Percentiles rank a stretch among this genome's conserved stretches.
Evolutionary conservation across 1,140 invertebrate species (phyloP).

Genomic region (Pseudachorutes palmiensis): DNA sequence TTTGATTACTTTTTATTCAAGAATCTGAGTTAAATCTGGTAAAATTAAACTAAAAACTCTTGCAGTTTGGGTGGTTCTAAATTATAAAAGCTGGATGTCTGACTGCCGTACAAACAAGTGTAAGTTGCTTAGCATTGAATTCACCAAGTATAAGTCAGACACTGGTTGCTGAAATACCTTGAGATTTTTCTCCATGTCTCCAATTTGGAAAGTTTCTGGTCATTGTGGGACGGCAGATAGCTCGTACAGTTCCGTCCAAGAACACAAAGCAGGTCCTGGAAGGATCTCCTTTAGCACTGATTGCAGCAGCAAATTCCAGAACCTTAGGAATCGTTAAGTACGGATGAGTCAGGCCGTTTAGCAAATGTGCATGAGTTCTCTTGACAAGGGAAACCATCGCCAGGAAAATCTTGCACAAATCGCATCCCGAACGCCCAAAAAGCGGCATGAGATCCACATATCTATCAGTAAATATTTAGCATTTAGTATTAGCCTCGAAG

Average conservation of each 20-base stretch:
- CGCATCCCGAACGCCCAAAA: not conserved
- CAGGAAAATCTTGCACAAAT: conserved; percentile 6
- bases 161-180: not conserved
- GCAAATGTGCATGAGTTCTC: not conserved
- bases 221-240: not conserved
- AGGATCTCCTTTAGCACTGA: conserved; percentile 14
- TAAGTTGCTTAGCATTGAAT: not conserved
- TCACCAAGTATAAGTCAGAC: not conserved
- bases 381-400: not conserved
- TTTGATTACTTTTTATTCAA: not conserved
- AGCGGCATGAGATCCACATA: conserved; percentile 12
- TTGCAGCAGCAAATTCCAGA: not conserved
- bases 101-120: not conserved
- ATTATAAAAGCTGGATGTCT: not conserved
- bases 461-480: not conserved
- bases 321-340: not conserved
- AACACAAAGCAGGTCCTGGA: conserved; percentile 14
- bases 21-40: too few species aligned
- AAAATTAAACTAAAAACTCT: not conserved
- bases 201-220: not conserved
- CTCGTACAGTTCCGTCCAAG: conserved; percentile 12
- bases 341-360: conserved; percentile 1
- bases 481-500: not conserved
- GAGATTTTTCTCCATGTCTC: not conserved
- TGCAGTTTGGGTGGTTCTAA: not conserved